Conservation (phyloP, 1,140 invertebrate genomes). For the Zelostemma sp. region DNA sequence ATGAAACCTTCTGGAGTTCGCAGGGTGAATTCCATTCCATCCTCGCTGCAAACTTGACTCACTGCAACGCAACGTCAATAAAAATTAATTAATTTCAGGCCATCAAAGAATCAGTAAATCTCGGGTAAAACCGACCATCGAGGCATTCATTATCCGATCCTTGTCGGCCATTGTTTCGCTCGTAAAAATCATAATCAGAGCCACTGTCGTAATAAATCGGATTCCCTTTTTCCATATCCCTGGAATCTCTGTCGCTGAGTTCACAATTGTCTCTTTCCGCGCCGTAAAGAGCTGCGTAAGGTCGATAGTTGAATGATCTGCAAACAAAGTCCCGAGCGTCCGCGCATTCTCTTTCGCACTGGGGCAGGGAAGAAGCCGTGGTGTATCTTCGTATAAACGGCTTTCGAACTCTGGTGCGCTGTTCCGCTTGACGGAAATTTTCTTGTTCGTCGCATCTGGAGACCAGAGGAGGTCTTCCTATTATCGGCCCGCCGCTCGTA, state of each 20-base stretch:
- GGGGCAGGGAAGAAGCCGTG: conserved; percentile 78
- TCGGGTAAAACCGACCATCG: conserved; percentile 75
- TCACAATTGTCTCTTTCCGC: conserved; percentile 88
- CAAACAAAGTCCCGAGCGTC: conserved; percentile 89
- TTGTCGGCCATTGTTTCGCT: conserved; percentile 79
- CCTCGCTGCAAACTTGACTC: conserved; percentile 90
- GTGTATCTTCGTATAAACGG: conserved; percentile 83
- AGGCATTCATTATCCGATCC: conserved; percentile 81
- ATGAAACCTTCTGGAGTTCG: conserved; percentile 89
- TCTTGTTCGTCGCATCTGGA: conserved; percentile 82
- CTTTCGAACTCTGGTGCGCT: conserved; percentile 80
- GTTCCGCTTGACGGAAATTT: conserved; percentile 83
- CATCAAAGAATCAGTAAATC: conserved; percentile 6
- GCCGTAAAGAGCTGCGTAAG: conserved; percentile 73
- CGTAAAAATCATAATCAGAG: conserved; percentile 90
- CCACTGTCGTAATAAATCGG: conserved; percentile 85
- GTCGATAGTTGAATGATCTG: conserved; percentile 85
- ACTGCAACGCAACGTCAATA: conserved; percentile 72
- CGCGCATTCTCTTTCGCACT: conserved; percentile 86
- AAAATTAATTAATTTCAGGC: no score
- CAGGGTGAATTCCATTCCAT: conserved; percentile 93
- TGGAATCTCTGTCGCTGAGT: conserved; percentile 86
- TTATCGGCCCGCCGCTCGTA: conserved; percentile 63
- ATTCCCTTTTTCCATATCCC: conserved; percentile 87
- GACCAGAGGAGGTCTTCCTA: conserved; percentile 64